Evolutionary conservation across 2,113 vertebrate species (phyloP).

Genomic region (Alethe diademata): DNA sequence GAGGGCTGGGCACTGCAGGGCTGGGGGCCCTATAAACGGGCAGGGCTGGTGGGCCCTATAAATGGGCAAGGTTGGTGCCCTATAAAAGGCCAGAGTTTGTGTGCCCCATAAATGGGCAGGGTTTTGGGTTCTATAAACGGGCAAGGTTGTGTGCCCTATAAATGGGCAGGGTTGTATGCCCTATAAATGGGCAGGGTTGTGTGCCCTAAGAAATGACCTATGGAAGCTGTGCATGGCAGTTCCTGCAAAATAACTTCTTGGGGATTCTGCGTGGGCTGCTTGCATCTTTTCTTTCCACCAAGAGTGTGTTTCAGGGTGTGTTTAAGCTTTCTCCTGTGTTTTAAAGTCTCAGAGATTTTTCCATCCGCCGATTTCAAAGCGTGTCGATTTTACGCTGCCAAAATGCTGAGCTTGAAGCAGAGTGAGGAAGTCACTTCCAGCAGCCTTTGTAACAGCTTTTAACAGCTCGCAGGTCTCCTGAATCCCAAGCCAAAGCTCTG

Average conservation of each 20-base stretch:
- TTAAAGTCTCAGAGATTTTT: conserved; percentile 24
- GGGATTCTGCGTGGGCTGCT: background rate
- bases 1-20: background rate
- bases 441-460: conserved; percentile 23
- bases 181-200: background rate
- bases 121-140: background rate
- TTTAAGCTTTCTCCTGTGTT: background rate
- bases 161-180: background rate
- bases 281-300: background rate
- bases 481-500: conserved; percentile 40
- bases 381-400: background rate
- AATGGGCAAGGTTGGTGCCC: no score
- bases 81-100: background rate
- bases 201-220: background rate
- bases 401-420: background rate
- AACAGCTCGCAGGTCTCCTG: conserved; percentile 5
- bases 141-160: background rate
- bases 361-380: background rate
- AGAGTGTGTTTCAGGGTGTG: background rate
- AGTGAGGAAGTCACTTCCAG: conserved; percentile 26
- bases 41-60: no score
- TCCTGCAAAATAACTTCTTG: background rate
- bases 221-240: background rate
- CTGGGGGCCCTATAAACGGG: background rate
- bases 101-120: background rate